Conservation (phyloP, 1,140 invertebrate species). For the Nomia melanderi region DNA sequence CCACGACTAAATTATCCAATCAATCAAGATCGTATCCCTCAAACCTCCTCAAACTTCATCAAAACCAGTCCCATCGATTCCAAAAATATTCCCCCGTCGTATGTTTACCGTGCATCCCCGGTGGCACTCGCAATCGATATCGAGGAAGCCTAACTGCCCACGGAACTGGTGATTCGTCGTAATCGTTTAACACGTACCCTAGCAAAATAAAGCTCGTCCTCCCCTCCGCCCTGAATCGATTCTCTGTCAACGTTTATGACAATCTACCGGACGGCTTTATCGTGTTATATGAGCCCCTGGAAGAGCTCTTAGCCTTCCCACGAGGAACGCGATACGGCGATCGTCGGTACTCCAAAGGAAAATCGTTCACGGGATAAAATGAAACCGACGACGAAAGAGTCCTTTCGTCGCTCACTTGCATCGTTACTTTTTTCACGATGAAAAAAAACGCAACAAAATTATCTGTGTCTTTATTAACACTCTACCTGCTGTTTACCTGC, state of each 20-base stretch:
- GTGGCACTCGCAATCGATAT: background rate
- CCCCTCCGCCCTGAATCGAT: constrained; percentile 1
- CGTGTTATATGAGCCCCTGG: background rate
- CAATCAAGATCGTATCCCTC: no score
- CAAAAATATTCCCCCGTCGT: background rate
- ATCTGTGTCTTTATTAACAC: no score
- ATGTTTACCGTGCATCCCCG: background rate
- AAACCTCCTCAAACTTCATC: no score
- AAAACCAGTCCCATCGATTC: background rate
- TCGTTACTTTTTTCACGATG: background rate
- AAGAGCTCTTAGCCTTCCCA: background rate
- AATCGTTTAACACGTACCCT: constrained; percentile 17
- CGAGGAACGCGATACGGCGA: background rate
- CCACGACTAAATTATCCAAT: no score
- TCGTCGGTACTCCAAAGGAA: constrained; percentile 37
- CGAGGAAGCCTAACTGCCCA: background rate
- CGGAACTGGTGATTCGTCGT: constrained; percentile 22
- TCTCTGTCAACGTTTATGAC: background rate
- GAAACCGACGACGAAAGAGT: background rate
- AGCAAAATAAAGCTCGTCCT: background rate
- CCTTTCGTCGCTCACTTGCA: background rate
- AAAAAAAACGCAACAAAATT: no score
- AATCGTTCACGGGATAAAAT: background rate
- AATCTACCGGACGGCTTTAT: constrained; percentile 18
- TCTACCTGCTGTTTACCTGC: no score